Evolutionary conservation across 2,113 vertebrate genomes (phyloP).

Genomic region (Strix uralensis): DNA sequence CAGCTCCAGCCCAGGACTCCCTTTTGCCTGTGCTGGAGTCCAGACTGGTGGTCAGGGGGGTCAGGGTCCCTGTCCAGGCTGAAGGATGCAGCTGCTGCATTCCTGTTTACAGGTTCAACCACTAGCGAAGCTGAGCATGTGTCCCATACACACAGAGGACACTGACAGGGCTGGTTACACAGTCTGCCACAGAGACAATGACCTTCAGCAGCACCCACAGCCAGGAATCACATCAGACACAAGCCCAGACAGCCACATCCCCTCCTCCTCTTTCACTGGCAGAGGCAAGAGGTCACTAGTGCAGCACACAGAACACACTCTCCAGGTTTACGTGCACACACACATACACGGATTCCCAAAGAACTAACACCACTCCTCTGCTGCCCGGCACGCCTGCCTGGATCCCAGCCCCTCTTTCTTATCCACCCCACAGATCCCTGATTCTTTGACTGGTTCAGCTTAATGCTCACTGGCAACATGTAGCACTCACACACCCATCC

Average conservation of each 20-base stretch:
- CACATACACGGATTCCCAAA: rapidly evolving
- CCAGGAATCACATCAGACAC: not conserved
- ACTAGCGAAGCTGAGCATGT: not conserved
- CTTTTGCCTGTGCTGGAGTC: not conserved
- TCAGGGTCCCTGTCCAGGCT: not conserved
- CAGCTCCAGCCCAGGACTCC: not conserved
- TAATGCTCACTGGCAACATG: rapidly evolving
- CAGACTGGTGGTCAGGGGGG: rapidly evolving
- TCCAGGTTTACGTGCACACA: not conserved
- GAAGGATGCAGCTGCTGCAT: not conserved
- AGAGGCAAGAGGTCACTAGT: not conserved
- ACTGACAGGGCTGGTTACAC: rapidly evolving
- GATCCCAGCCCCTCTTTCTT: not conserved
- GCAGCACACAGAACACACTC: rapidly evolving
- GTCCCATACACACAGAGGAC: not conserved
- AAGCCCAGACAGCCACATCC: not conserved
- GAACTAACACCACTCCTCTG: rapidly evolving
- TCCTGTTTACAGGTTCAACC: not conserved
- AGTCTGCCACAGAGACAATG: not conserved
- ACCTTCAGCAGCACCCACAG: not conserved
- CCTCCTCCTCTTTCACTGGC: not conserved
- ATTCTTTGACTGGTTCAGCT: not conserved
- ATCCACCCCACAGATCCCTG: rapidly evolving
- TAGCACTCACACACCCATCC: not conserved
- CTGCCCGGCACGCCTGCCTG: rapidly evolving